Percentiles rank a stretch among this genome's conserved stretches.
Evolutionary conservation across 2,113 vertebrate genomes (phyloP).

Genomic region (Gobius niger): DNA sequence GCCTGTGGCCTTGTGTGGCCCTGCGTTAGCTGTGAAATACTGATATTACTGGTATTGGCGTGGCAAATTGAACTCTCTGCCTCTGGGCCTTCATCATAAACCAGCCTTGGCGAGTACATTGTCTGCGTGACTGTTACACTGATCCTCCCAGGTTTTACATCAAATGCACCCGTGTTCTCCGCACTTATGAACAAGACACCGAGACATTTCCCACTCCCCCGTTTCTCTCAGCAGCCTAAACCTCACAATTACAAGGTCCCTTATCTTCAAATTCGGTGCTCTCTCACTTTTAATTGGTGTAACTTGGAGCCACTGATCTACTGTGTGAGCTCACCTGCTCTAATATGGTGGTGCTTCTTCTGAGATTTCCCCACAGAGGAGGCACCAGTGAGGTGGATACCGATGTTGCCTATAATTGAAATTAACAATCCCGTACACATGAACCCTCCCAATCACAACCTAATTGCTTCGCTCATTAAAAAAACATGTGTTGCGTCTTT

Average conservation of each 20-base stretch:
- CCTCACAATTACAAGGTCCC: conserved; percentile 13
- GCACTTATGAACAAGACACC: conserved; percentile 13
- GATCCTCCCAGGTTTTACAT: conserved; percentile 4
- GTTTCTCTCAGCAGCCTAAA: background rate
- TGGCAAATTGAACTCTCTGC: conserved; percentile 20
- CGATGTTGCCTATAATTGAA: conserved; percentile 64
- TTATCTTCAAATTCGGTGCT: conserved; percentile 14
- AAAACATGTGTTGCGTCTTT: conserved; percentile 68
- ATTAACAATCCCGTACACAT: conserved; percentile 60
- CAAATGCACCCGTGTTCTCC: conserved; percentile 13
- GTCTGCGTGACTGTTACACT: conserved; percentile 14
- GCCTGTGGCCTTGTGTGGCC: conserved; percentile 2
- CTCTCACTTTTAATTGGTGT: conserved; percentile 5
- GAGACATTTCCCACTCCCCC: background rate
- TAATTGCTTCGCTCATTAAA: conserved; percentile 71
- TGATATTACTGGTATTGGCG: conserved; percentile 20
- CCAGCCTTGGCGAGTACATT: conserved; percentile 12
- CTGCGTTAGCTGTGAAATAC: conserved; percentile 16
- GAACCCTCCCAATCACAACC: conserved; percentile 48
- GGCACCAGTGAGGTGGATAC: conserved; percentile 45
- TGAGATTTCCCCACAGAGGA: conserved; percentile 52
- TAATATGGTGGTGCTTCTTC: conserved; percentile 31
- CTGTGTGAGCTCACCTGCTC: conserved; percentile 25
- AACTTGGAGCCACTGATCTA: conserved; percentile 6
- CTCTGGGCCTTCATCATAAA: conserved; percentile 18